Base-by-base conservation (phyloP, 2,888 invertebrate genomes). In the Ectobius pallidus region DNA sequence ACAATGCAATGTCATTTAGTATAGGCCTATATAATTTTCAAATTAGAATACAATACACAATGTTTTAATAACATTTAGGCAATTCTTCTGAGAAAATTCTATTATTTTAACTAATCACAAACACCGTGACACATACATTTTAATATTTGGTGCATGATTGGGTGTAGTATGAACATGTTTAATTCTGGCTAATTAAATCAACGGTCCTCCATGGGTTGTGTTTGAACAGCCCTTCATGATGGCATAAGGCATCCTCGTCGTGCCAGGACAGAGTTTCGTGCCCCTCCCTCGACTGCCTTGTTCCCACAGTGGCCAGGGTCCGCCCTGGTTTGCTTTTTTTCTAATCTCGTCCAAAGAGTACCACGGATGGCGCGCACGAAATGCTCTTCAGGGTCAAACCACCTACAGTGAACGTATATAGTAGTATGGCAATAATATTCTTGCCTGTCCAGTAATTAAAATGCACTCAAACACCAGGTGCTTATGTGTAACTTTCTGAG, bases 291-390 rank as follows among this genome's bases (percentile, higher is more conserved):
- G 27, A 6, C 18, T 34, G n/a, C n/a, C 52, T 25, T 1, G 65
- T 65, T 65, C 65, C 65, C 65, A 65, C 65, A 65, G 30, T 65
- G 65, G 46, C 65, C 44, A 46, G 46, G 27, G 27, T 46, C 65
- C 44, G 44, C 46, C 46, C 58, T 32, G 65, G 27, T 44, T 39
- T 39, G 34, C 22, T 39, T 62, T 62, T 22, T 62, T 62, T 32
- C 34, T 27, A 3, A 7, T 25, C 52, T 52, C 25, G 25, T 25
- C 14, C 30, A 58, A 20, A 58, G 34, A 34, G 58, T n/a, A 14
- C n/a, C n/a, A 22, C 52, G 52, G 52, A 25, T 52, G 52, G 30
- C 32, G 65, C 65, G 65, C 65, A 65, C 65, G 65, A 46, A 46
- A 65, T 65, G 44, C 18, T 42, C 46, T 30, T 65, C 30, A 39